Conservation (phyloP, 2,888 invertebrate species). For the Aleiodes testaceus region DNA sequence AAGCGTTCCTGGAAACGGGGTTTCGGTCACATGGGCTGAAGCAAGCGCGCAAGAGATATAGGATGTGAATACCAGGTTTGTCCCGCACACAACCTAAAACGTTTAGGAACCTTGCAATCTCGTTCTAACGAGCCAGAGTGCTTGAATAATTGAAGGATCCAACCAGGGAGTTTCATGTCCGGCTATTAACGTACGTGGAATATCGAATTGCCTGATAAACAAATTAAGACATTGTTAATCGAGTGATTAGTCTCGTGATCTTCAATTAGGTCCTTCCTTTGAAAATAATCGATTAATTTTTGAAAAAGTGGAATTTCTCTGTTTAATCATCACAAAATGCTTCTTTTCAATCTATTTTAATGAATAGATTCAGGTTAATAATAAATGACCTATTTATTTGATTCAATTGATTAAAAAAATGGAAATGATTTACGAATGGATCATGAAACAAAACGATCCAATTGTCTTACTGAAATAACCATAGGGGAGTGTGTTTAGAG, state of each 20-base stretch:
- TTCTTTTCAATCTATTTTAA: no score
- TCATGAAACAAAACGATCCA: background rate
- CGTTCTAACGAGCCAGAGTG: conserved; percentile 53
- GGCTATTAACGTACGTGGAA: conserved; percentile 66
- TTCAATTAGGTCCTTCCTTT: no score
- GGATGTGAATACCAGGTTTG: conserved; percentile 33
- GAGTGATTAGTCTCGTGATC: background rate
- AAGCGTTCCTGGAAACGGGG: conserved; percentile 29
- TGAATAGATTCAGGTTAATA: no score
- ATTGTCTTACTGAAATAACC: background rate
- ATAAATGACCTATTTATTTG: no score
- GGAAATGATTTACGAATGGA: no score
- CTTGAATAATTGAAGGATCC: conserved; percentile 66
- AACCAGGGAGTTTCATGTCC: conserved; percentile 67
- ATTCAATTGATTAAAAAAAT: no score
- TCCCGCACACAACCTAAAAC: conserved; percentile 30
- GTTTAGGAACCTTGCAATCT: conserved; percentile 53
- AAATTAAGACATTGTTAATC: background rate
- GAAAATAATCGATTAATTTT: background rate
- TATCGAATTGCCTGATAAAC: conserved; percentile 55
- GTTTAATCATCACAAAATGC: no score
- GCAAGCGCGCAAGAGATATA: conserved; percentile 42
- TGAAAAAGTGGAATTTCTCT: background rate
- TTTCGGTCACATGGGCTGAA: conserved; percentile 30
- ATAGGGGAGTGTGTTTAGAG: background rate